Evolutionary conservation across 1,140 invertebrate species (phyloP), one percentile per base, ranked within the genome.

Genomic region (Drosophila oshimai): DNA sequence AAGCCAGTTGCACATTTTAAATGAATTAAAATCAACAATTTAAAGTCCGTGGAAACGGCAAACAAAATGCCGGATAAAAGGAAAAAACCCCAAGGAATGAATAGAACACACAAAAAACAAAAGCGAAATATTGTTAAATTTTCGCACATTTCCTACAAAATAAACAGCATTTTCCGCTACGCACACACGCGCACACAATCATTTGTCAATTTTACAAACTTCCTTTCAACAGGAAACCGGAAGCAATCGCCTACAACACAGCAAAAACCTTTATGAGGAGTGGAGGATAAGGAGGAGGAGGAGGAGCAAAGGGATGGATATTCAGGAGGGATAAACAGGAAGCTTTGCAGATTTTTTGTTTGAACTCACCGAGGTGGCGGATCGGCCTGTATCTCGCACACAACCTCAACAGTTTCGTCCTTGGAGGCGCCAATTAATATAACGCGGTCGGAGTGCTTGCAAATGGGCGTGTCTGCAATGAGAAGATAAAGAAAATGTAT

Each of bases 361-460:
- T 37, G 33, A 28, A 80, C 80, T 84, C 58, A 91, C 73, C 93
- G 93, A 12, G 96, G 96, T 9, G 95, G 95, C 0, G 97, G 96
- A 93, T 97, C 96, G 0, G 96, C 95, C 89, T 97, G 96, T 61
- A 98, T 95, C 90, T 95, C 95, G 91, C 97, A 98, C 12, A 94
- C 93, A 70, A 98, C 96, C 90, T 97, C 94, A 36, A 97, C 93
- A 15, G 94, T 94, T 92, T 98, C 97, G 51, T 95, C 95, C 28
- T 95, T 93, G 26, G 96, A 97, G 47, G 96, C 96, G 4, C 96
- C 96, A 47, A 97, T 96, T 65, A 96, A 94, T 34, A 95, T 91
- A 36, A 96, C 94, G 65, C 94, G 93, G 58, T 95, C 95, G 24
- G 93, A 92, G 73, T 90, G 89, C 74, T 93, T 94, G 88, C 97